These are phyloP conservation scores for Brevimyrus niger DNA, from an alignment of 2,113 vertebrate genomes.

Conservation along the genomic window DNA sequence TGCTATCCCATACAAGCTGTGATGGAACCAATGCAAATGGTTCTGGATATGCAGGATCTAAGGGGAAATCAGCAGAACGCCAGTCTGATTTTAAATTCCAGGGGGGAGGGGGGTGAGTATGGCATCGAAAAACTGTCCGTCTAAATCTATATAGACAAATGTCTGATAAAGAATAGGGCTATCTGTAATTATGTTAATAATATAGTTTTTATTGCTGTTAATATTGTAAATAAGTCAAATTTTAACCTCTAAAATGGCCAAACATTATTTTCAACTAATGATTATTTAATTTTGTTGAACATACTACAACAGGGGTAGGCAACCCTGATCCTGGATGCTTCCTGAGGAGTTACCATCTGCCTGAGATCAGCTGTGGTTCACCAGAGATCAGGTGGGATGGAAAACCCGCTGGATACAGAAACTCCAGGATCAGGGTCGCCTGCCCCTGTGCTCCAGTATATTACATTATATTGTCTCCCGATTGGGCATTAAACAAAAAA, in stretches of 20 bases:
- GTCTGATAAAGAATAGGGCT: not conserved
- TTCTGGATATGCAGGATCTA: constrained; percentile 31
- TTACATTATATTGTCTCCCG: not conserved
- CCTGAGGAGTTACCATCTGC: not conserved
- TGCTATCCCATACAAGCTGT: constrained; percentile 31
- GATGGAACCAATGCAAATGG: constrained; percentile 60
- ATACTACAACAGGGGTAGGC: not conserved
- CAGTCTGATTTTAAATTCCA: constrained; percentile 32
- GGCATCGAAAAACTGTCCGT: constrained; percentile 18
- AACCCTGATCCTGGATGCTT: not conserved
- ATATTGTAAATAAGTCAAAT: constrained; percentile 53
- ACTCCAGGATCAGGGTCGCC: not conserved
- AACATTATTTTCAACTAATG: not conserved
- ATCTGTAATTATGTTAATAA: constrained; percentile 8
- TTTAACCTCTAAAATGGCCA: constrained; percentile 5
- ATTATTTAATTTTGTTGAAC: constrained; percentile 2
- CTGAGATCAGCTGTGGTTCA: not conserved
- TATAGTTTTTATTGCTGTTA: constrained; percentile 29
- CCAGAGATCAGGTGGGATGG: not conserved
- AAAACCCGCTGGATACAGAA: not conserved
- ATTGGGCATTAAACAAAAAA: constrained; percentile 22
- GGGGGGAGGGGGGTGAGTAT: no score
- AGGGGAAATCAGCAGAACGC: constrained; percentile 17
- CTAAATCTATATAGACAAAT: not conserved
- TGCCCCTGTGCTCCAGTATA: not conserved